Evolutionary conservation across 2,113 vertebrate species (phyloP).

Genomic region (Cottus gobio): DNA sequence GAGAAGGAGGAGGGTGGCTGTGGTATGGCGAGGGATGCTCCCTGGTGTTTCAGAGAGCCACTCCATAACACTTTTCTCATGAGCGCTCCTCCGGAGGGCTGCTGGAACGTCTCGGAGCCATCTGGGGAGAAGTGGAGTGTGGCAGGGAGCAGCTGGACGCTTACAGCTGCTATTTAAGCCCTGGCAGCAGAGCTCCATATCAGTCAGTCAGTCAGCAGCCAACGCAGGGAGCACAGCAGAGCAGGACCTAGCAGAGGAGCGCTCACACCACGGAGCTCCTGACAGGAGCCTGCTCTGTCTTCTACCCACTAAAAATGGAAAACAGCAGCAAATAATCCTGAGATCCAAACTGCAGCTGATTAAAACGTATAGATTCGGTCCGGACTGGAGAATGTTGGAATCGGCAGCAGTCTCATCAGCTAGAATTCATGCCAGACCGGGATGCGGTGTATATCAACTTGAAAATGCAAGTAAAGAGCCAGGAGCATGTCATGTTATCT

Average conservation of each 20-base stretch:
- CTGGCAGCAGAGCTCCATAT: conserved; percentile 80
- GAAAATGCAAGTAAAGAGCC: conserved; percentile 37
- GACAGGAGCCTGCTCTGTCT: conserved; percentile 14
- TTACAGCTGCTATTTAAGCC: conserved; percentile 84
- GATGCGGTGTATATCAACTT: background rate
- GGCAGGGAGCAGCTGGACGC: conserved; percentile 85
- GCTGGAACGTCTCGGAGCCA: conserved; percentile 84
- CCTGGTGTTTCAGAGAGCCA: conserved; percentile 80
- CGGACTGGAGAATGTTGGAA: background rate
- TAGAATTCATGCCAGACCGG: background rate
- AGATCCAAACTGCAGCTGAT: background rate
- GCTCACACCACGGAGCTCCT: conserved; percentile 37
- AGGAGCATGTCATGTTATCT: conserved; percentile 61
- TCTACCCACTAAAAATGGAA: conserved; percentile 10
- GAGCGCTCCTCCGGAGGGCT: conserved; percentile 80
- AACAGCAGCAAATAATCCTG: background rate
- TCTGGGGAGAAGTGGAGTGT: conserved; percentile 86
- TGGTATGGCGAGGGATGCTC: conserved; percentile 70
- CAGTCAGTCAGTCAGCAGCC: conserved; percentile 80
- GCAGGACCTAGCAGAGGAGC: conserved; percentile 55
- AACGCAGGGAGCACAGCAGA: conserved; percentile 62
- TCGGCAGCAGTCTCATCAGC: background rate
- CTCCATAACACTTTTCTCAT: conserved; percentile 82
- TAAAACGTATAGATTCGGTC: background rate
- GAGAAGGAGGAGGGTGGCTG: conserved; percentile 66